These are phyloP conservation scores for Fundulus diaphanus DNA, from an alignment of 2,797 vertebrate species.

Conservation along the genomic window DNA sequence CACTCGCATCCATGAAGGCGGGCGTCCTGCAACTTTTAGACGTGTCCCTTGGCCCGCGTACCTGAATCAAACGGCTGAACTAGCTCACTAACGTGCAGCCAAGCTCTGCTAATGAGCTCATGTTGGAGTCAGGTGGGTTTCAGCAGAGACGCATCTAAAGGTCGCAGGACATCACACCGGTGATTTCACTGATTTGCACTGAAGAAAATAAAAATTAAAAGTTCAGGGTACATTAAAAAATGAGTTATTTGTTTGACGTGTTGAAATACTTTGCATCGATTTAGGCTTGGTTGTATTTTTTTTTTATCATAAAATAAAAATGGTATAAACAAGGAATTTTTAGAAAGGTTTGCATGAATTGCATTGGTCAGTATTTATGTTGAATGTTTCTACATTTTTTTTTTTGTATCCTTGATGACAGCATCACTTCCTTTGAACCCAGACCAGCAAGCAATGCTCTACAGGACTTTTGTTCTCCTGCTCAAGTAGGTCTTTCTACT, in stretches of 20 bases:
- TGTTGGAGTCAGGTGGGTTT: too few relatives aligned
- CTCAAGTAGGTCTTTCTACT: conserved; percentile 86
- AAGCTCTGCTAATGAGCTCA: too few relatives aligned
- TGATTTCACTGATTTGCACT: too few relatives aligned
- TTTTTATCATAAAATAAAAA: not conserved
- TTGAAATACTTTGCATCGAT: not conserved
- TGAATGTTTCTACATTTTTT: conserved; percentile 8
- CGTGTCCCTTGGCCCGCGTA: too few relatives aligned
- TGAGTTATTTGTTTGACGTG: not conserved
- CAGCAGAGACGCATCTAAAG: too few relatives aligned
- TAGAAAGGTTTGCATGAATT: not conserved
- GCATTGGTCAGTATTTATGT: not conserved
- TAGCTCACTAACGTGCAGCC: too few relatives aligned
- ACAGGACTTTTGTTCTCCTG: conserved; percentile 87
- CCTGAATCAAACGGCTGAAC: too few relatives aligned
- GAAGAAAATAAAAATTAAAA: too few relatives aligned
- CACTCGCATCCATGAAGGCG: too few relatives aligned
- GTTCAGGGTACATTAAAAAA: too few relatives aligned
- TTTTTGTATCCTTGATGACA: conserved; percentile 55
- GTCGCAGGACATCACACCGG: too few relatives aligned
- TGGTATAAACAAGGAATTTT: not conserved
- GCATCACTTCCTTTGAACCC: conserved; percentile 89
- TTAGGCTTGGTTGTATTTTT: not conserved
- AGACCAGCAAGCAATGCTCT: conserved; percentile 84
- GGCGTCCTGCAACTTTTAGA: too few relatives aligned